Conservation (phyloP, 23 tunicate genomes). For the Oikopleura albicans region DNA sequence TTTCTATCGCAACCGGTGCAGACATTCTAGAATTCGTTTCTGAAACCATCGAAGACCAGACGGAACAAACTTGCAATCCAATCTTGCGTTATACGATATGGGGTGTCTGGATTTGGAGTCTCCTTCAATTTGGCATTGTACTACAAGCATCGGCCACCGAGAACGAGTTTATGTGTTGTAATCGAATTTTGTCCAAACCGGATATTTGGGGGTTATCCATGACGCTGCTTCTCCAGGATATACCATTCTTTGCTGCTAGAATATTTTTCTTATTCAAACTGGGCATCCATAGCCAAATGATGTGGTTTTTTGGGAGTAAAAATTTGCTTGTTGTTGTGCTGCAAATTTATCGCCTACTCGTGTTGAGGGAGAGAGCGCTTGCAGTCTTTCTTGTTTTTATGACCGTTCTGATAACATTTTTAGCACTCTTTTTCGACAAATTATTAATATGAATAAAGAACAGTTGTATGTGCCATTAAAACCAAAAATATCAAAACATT, state of each 20-base stretch:
- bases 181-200: conserved; percentile 40
- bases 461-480: too few relatives aligned
- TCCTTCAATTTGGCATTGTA: conserved; percentile 72
- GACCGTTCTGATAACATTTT: too few relatives aligned
- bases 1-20: conserved; percentile 93
- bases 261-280: conserved; percentile 54
- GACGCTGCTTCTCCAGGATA: conserved; percentile 67
- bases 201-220: conserved; percentile 86
- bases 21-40: conserved; percentile 89
- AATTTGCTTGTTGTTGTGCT: conserved; percentile 60
- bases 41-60: conserved; percentile 63
- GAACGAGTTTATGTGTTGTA: conserved; percentile 48
- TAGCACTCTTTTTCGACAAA: too few relatives aligned
- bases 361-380: conserved; percentile 67
- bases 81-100: conserved; percentile 49
- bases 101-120: conserved; percentile 71
- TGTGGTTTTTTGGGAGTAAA: conserved; percentile 77
- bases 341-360: conserved; percentile 58
- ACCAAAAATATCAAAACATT: too few relatives aligned
- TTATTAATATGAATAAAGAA: too few relatives aligned
- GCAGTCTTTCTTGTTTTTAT: too few relatives aligned
- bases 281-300: conserved; percentile 66
- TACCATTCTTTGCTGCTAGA: conserved; percentile 71
- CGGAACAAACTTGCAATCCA: conserved; percentile 25
- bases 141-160: conserved; percentile 56